Percentiles rank a stretch among this genome's conserved stretches.
phyloP scores from a whole-genome alignment of 2,888 invertebrate genomes.

The Lordiphosa andalusiaca region DNA sequence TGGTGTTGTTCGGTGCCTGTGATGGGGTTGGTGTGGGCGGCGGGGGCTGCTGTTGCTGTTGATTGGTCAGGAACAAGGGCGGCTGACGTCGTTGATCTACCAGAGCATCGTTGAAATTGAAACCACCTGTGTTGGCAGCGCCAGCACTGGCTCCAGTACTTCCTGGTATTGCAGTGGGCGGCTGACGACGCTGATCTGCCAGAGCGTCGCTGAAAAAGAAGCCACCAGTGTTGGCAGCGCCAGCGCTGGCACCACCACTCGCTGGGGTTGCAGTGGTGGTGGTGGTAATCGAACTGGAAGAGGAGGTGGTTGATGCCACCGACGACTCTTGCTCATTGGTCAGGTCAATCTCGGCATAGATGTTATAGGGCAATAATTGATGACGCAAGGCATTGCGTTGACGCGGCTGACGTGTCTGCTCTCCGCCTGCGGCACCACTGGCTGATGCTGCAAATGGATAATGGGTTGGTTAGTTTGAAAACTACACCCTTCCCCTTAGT shows the following conservation, averaged over 20 bases:
- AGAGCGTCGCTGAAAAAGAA: conserved; percentile 1
- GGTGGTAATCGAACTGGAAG: conserved; percentile 3
- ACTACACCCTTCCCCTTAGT: too few species aligned
- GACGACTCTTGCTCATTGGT: conserved; percentile 51
- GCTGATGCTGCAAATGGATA: not conserved
- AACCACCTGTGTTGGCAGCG: not conserved
- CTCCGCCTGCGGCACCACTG: not conserved
- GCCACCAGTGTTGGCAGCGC: conserved; percentile 1
- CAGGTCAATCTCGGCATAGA: conserved; percentile 62
- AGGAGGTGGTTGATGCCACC: not conserved
- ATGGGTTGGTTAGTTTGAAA: not conserved
- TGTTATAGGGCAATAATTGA: conserved; percentile 47
- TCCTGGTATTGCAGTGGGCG: too few species aligned
- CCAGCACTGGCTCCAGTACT: not conserved
- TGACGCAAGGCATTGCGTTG: conserved; percentile 35
- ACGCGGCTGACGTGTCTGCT: conserved; percentile 14
- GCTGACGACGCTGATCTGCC: conserved; percentile 3
- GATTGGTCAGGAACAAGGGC: not conserved
- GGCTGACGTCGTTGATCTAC: conserved; percentile 3
- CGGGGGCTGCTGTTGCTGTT: too few species aligned
- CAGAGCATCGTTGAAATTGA: conserved; percentile 1
- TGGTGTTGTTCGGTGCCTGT: not conserved
- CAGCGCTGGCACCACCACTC: conserved; percentile 2
- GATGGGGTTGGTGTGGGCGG: not conserved
- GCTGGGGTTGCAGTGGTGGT: not conserved